These are phyloP conservation scores for Dolichallabes microphthalmus DNA, from an alignment of 2,113 vertebrate genomes.

Conservation along the genomic window DNA sequence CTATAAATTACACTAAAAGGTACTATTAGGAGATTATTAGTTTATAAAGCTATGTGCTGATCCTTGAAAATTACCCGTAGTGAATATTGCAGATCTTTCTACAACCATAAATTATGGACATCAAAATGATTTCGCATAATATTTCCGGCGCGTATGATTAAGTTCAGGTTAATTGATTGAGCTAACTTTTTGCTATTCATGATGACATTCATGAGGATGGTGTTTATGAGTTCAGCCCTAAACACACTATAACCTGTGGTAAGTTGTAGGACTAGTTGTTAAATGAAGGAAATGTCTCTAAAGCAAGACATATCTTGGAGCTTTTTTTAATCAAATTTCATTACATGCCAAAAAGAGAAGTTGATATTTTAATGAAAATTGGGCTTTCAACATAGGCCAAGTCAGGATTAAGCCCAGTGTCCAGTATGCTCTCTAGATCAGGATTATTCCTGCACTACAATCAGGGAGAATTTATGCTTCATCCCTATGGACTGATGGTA, in stretches of 20 bases:
- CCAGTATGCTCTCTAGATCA: slow-evolving; percentile 58
- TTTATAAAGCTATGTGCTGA: slow-evolving; percentile 95
- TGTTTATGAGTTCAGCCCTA: slow-evolving; percentile 10
- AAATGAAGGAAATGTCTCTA: neutral
- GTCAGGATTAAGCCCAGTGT: slow-evolving; percentile 54
- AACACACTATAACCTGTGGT: neutral
- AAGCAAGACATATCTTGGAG: neutral
- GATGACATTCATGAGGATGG: neutral
- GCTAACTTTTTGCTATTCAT: slow-evolving; percentile 54
- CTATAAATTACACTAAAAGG: slow-evolving; percentile 96
- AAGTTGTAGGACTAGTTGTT: neutral
- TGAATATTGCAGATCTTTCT: slow-evolving; percentile 83
- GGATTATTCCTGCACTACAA: slow-evolving; percentile 57
- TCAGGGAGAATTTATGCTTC: slow-evolving; percentile 72
- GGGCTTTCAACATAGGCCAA: slow-evolving; percentile 8
- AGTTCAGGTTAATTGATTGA: slow-evolving; percentile 84
- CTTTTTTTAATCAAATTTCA: slow-evolving; percentile 22
- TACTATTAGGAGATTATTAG: slow-evolving; percentile 93
- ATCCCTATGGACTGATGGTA: slow-evolving; percentile 63
- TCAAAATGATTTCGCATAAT: slow-evolving; percentile 69
- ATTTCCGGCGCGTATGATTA: slow-evolving; percentile 80
- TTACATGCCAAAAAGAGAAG: slow-evolving; percentile 5
- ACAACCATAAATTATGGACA: slow-evolving; percentile 77
- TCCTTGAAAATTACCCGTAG: slow-evolving; percentile 83
- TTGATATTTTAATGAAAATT: slow-evolving; percentile 3